Evolutionary conservation across 1,140 invertebrate species (phyloP).

Genomic region (Saccostrea cuccullata): DNA sequence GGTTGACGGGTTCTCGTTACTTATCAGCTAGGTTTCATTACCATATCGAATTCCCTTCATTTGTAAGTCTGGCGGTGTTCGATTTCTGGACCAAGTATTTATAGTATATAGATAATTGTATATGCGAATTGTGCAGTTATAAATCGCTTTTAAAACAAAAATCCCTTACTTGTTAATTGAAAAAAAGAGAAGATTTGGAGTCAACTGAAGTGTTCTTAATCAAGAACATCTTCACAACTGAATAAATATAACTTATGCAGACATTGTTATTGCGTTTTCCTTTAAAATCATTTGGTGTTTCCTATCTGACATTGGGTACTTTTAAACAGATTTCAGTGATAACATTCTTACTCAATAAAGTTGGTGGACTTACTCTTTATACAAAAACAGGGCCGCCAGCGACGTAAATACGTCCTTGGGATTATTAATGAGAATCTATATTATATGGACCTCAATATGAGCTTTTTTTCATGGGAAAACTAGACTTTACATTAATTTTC

Average conservation of each 20-base stretch:
- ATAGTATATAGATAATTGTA: neutral
- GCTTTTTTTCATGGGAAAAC: no score
- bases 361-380: no score
- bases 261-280: neutral
- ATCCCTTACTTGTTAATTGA: neutral
- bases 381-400: no score
- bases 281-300: neutral
- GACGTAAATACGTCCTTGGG: no score
- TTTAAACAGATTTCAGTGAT: neutral
- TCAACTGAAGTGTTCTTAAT: neutral
- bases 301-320: neutral
- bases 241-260: neutral
- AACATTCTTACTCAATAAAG: neutral
- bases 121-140: neutral
- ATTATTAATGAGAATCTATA: no score
- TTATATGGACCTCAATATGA: no score
- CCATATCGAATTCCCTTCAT: neutral
- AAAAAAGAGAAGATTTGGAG: neutral
- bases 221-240: neutral
- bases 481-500: no score
- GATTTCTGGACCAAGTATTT: constrained; percentile 28
- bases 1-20: neutral
- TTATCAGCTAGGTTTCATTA: neutral
- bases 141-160: constrained; percentile 9
- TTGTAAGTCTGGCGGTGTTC: neutral